Conservation (phyloP, 2,113 vertebrate genomes). For the Alouatta palliata region DNA sequence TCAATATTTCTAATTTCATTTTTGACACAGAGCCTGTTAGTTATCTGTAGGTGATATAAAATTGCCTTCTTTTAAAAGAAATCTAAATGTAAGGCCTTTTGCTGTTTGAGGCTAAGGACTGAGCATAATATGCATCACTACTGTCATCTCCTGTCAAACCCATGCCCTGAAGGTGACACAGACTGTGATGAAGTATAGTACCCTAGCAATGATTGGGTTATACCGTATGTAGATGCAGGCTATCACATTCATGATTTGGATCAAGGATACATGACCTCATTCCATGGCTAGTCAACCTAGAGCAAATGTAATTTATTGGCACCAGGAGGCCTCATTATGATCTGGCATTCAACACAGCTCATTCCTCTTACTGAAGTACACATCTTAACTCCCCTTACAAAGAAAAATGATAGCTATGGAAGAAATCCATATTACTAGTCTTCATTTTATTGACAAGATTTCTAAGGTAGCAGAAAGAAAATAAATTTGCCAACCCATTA, state of each 20-base stretch:
- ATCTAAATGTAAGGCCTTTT: constrained; percentile 37
- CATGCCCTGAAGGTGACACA: constrained; percentile 34
- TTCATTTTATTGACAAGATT: constrained; percentile 63
- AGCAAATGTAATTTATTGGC: constrained; percentile 71
- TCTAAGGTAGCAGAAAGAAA: constrained; percentile 60
- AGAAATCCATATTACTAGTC: constrained; percentile 53
- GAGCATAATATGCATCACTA: neutral
- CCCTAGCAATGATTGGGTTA: neutral
- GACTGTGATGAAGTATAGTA: neutral
- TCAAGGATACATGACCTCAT: constrained; percentile 65
- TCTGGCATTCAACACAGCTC: constrained; percentile 53
- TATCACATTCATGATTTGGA: constrained; percentile 58
- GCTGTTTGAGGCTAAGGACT: constrained; percentile 40
- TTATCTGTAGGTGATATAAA: constrained; percentile 53
- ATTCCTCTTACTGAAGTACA: constrained; percentile 35
- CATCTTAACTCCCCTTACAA: constrained; percentile 51
- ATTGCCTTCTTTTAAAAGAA: constrained; percentile 35
- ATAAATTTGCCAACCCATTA: constrained; percentile 46
- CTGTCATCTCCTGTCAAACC: constrained; percentile 39
- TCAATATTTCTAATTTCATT: constrained; percentile 53
- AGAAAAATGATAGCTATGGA: constrained; percentile 57
- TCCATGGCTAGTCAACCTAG: constrained; percentile 54
- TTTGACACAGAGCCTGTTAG: constrained; percentile 35
- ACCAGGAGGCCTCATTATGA: constrained; percentile 57
- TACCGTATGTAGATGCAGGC: constrained; percentile 45